These are phyloP conservation scores for Didymodactylos carnosus DNA, from an alignment of 2,888 invertebrate genomes.

Conservation along the genomic window DNA sequence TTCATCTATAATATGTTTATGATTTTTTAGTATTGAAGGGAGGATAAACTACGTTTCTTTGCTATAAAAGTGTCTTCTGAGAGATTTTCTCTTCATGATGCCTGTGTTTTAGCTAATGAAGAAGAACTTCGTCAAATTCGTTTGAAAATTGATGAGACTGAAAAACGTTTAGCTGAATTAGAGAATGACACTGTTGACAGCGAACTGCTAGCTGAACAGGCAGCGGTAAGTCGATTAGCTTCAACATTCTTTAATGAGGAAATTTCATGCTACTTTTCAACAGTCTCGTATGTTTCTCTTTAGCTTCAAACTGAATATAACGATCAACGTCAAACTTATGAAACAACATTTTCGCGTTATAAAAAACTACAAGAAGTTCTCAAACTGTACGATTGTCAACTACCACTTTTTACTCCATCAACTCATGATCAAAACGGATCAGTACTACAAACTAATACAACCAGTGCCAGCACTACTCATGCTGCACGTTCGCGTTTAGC, in stretches of 20 bases:
- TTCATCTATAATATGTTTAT: too few relatives aligned
- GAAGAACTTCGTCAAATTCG: not conserved
- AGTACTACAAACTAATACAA: too few relatives aligned
- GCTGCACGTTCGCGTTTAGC: too few relatives aligned
- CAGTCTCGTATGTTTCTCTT: too few relatives aligned
- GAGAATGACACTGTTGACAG: not conserved
- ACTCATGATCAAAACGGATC: not conserved
- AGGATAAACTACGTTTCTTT: too few relatives aligned
- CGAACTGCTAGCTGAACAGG: not conserved
- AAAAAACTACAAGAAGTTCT: not conserved
- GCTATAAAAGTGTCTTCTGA: too few relatives aligned
- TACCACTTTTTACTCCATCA: not conserved
- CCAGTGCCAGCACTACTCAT: too few relatives aligned
- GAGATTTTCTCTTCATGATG: too few relatives aligned
- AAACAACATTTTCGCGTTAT: not conserved
- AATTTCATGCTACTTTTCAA: not conserved
- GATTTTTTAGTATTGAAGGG: too few relatives aligned
- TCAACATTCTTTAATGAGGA: not conserved
- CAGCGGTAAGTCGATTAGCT: not conserved
- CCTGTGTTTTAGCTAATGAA: too few relatives aligned
- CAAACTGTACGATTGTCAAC: not conserved
- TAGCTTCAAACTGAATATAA: not conserved
- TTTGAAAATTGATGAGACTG: not conserved
- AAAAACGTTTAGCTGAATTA: not conserved
- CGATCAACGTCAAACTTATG: not conserved